Percentiles rank a stretch among this genome's conserved stretches.
Evolutionary conservation across 2,888 invertebrate genomes (phyloP).

Genomic region (Cantharis lateralis): DNA sequence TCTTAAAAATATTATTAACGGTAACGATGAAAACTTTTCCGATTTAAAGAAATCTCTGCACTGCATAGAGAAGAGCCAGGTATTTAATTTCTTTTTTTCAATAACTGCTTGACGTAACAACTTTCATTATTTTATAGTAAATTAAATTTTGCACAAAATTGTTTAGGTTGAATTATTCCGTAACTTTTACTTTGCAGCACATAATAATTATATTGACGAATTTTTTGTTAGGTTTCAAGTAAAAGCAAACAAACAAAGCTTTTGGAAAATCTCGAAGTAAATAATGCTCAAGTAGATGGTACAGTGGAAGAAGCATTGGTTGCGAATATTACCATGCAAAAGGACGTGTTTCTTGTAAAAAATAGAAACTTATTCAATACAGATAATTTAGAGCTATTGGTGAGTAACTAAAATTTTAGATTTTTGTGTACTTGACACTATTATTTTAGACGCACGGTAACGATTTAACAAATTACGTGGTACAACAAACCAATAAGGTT

Average conservation of each 20-base stretch:
- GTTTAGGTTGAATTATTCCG: no score
- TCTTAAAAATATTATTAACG: neutral
- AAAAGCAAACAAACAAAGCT: neutral
- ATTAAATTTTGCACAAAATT: no score
- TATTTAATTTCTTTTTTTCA: no score
- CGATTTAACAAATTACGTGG: neutral
- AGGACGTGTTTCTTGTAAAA: neutral
- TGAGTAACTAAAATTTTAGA: neutral
- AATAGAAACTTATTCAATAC: neutral
- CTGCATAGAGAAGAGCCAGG: neutral
- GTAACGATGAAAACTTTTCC: neutral
- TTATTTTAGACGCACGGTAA: neutral
- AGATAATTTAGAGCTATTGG: neutral
- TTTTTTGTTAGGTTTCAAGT: neutral
- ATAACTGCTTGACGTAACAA: no score
- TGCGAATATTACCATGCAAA: neutral
- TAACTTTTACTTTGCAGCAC: no score
- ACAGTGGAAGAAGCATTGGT: neutral
- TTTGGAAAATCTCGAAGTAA: neutral
- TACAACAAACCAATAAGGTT: neutral
- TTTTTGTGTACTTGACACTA: neutral
- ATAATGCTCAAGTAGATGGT: neutral
- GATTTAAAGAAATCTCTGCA: neutral
- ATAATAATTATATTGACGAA: no score
- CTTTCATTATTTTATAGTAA: no score